These are phyloP conservation scores for Brachionus angularis DNA, from an alignment of 1,140 invertebrate genomes.

Conservation along the genomic window DNA sequence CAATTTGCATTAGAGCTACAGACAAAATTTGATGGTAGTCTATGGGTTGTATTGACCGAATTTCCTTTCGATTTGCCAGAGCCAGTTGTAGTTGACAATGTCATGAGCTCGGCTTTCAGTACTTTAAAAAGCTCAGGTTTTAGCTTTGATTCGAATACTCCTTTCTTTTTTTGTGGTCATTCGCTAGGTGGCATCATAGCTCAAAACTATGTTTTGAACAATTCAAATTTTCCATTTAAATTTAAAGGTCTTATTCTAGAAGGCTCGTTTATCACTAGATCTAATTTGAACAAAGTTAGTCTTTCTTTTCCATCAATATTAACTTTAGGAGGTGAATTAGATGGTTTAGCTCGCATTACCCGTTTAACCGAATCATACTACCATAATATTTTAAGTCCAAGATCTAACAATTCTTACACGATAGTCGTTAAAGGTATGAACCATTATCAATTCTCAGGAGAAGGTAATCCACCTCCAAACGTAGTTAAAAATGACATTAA, in stretches of 20 bases:
- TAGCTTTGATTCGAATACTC: not conserved
- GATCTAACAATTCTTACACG: not conserved
- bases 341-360: slow-evolving; percentile 41
- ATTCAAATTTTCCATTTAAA: not conserved
- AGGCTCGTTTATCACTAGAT: slow-evolving; percentile 30
- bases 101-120: not conserved
- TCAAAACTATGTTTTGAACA: slow-evolving; percentile 12
- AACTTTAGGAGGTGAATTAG: slow-evolving; percentile 26
- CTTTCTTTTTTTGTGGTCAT: slow-evolving; percentile 34
- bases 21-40: slow-evolving; percentile 13
- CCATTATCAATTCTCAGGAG: slow-evolving; percentile 32
- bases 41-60: slow-evolving; percentile 27
- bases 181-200: slow-evolving; percentile 23
- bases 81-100: not conserved
- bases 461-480: not conserved
- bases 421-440: slow-evolving; percentile 34
- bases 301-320: not conserved
- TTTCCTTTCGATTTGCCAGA: slow-evolving; percentile 15
- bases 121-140: not conserved
- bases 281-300: not conserved
- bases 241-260: slow-evolving; percentile 23
- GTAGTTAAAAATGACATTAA: slow-evolving; percentile 37
- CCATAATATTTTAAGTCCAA: not conserved
- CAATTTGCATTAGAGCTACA: slow-evolving; percentile 2
- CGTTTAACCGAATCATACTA: slow-evolving; percentile 31